Evolutionary conservation across 2,113 vertebrate species (phyloP).

Genomic region (Poecilia latipinna): DNA sequence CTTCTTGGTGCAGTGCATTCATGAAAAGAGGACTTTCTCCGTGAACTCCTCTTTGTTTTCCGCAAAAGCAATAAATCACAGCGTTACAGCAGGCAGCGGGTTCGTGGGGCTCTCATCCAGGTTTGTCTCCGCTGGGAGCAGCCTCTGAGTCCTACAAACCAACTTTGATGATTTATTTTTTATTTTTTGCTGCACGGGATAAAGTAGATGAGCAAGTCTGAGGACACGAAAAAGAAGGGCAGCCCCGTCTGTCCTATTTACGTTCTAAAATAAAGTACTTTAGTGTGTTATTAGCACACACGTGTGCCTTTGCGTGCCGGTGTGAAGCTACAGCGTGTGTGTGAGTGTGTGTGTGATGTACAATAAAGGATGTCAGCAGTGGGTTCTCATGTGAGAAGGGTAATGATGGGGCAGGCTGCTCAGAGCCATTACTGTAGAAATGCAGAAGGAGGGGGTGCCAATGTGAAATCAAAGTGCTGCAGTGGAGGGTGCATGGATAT

Average conservation of each 20-base stretch:
- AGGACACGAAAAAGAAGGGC: constrained; percentile 78
- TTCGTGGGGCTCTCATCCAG: constrained; percentile 73
- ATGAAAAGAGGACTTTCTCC: constrained; percentile 76
- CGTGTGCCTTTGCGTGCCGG: constrained; percentile 26
- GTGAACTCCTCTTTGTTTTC: constrained; percentile 74
- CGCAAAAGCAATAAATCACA: constrained; percentile 79
- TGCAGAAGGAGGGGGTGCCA: constrained; percentile 59
- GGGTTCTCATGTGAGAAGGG: constrained; percentile 73
- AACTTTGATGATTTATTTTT: constrained; percentile 53
- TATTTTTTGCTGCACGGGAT: constrained; percentile 40
- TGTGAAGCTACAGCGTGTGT: constrained; percentile 19
- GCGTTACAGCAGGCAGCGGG: constrained; percentile 61
- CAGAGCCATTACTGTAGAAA: constrained; percentile 56
- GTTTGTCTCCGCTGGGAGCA: constrained; percentile 68
- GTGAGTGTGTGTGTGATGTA: constrained; percentile 5
- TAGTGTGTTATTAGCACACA: constrained; percentile 47
- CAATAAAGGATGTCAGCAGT: constrained; percentile 64
- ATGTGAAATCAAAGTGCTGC: constrained; percentile 71
- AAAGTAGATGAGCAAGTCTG: constrained; percentile 58
- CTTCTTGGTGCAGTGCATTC: constrained; percentile 78
- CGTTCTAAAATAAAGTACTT: constrained; percentile 26
- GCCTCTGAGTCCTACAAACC: constrained; percentile 71
- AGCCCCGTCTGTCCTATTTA: constrained; percentile 77
- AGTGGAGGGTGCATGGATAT: constrained; percentile 69
- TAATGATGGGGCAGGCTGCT: constrained; percentile 66